A percentile compares a stretch with the other conserved stretches of the same genome.
phyloP scores from a whole-genome alignment of 2,888 invertebrate species.

The Lacanobia oleracea region DNA sequence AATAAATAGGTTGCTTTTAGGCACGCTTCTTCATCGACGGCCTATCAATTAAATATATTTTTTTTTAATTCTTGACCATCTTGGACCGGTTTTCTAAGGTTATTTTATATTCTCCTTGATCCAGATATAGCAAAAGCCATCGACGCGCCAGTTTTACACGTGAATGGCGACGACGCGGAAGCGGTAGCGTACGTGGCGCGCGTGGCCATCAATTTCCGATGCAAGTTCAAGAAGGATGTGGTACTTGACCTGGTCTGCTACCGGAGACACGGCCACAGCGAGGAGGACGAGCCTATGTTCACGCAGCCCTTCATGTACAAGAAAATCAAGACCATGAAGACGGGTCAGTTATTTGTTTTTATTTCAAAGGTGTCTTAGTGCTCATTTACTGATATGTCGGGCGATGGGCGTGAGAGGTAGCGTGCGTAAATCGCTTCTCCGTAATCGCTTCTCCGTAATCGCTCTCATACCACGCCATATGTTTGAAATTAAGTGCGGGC shows the following conservation, averaged over 20 bases:
- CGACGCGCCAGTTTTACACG: slow-evolving; percentile 98
- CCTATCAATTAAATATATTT: no score
- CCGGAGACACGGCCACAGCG: slow-evolving; percentile 97
- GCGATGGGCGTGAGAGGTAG: no score
- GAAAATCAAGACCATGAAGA: slow-evolving; percentile 93
- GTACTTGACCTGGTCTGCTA: slow-evolving; percentile 96
- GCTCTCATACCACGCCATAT: no score
- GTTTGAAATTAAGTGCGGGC: no score
- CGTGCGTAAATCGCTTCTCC: no score
- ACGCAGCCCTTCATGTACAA: slow-evolving; percentile 99
- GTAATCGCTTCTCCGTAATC: no score
- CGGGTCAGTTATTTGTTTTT: slow-evolving; percentile 75
- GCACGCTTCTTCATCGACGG: no score
- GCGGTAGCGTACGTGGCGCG: slow-evolving; percentile 97
- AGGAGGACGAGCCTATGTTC: slow-evolving; percentile 98
- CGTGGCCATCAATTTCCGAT: slow-evolving; percentile 97
- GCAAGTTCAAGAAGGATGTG: slow-evolving; percentile 96
- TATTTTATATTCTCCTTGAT: neutral
- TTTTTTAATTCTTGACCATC: no score
- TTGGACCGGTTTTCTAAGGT: neutral
- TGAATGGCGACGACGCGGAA: slow-evolving; percentile 98
- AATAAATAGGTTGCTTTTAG: no score
- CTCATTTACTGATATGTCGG: no score
- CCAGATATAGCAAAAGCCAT: slow-evolving; percentile 96
- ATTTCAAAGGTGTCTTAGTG: no score